A percentile compares a stretch with the other conserved stretches of the same genome.
Conservation (phyloP, 1,140 invertebrate genomes). For the Brachionus koreanus region DNA sequence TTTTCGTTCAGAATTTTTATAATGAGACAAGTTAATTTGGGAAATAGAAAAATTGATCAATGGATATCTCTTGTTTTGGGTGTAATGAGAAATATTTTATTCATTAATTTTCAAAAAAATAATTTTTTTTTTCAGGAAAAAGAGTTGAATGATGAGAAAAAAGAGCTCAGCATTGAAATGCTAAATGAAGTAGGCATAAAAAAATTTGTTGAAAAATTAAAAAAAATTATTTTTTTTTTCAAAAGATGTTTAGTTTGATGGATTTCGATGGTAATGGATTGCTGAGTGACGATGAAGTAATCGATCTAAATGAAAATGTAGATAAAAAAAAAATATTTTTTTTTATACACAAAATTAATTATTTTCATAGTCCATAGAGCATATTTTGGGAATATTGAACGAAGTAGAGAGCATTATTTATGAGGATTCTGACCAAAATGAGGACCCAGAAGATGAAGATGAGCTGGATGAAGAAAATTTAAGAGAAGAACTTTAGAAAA, state of each 20-base stretch:
- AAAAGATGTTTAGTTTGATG: conserved; percentile 29
- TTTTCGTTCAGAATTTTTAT: neutral
- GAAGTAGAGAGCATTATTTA: neutral
- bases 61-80: conserved; percentile 11
- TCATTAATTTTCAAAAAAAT: neutral
- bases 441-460: neutral
- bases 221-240: neutral
- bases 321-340: neutral
- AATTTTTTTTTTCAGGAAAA: neutral
- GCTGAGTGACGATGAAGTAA: neutral
- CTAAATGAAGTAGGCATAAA: neutral
- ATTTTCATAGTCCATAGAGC: neutral
- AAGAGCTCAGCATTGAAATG: neutral
- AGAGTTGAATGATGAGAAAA: neutral
- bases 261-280: conserved; percentile 24
- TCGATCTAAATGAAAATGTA: conserved; percentile 37
- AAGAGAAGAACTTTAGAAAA: neutral
- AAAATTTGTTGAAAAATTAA: too few species aligned
- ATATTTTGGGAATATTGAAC: neutral
- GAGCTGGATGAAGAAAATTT: neutral
- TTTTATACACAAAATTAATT: neutral
- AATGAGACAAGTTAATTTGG: conserved; percentile 38
- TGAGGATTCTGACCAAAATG: neutral
- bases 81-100: neutral
- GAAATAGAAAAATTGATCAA: neutral